These are phyloP conservation scores for Temnothorax nylanderi DNA, from an alignment of 1,140 invertebrate species.

Conservation along the genomic window DNA sequence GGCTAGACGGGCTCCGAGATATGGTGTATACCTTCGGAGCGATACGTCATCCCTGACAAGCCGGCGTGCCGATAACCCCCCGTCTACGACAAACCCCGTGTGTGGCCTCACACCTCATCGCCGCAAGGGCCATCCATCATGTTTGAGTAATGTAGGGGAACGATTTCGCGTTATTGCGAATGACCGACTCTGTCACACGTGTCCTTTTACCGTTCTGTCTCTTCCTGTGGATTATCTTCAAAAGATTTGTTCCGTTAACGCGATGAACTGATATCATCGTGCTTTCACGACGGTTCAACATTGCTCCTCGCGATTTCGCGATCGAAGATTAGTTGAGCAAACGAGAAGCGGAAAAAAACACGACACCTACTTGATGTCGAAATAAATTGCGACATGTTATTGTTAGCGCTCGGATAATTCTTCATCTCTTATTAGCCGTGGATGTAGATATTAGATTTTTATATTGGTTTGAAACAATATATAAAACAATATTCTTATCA, in stretches of 20 bases:
- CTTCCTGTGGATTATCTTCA: constrained; percentile 44
- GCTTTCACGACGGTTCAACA: not conserved
- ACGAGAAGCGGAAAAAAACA: not conserved
- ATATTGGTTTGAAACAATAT: not conserved
- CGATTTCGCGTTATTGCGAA: constrained; percentile 80
- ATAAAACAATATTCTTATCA: not conserved
- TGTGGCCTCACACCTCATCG: constrained; percentile 75
- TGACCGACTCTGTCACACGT: constrained; percentile 66
- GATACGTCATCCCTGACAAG: constrained; percentile 78
- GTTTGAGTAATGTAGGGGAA: constrained; percentile 81
- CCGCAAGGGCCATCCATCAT: constrained; percentile 80
- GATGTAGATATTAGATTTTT: not conserved
- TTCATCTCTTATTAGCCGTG: not conserved
- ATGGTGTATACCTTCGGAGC: constrained; percentile 66
- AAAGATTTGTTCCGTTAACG: constrained; percentile 59
- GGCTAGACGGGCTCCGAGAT: constrained; percentile 60
- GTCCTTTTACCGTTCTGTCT: constrained; percentile 48
- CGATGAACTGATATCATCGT: constrained; percentile 32
- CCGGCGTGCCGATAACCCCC: constrained; percentile 72
- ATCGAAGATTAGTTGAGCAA: not conserved
- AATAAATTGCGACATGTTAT: not conserved
- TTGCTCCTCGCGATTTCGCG: not conserved
- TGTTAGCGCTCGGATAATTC: not conserved
- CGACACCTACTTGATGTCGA: not conserved
- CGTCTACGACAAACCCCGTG: constrained; percentile 69